Percentiles rank a stretch among this genome's conserved stretches.
These are phyloP conservation scores for Agonum fuliginosum DNA, from an alignment of 2,888 invertebrate species.

Conservation along the genomic window DNA sequence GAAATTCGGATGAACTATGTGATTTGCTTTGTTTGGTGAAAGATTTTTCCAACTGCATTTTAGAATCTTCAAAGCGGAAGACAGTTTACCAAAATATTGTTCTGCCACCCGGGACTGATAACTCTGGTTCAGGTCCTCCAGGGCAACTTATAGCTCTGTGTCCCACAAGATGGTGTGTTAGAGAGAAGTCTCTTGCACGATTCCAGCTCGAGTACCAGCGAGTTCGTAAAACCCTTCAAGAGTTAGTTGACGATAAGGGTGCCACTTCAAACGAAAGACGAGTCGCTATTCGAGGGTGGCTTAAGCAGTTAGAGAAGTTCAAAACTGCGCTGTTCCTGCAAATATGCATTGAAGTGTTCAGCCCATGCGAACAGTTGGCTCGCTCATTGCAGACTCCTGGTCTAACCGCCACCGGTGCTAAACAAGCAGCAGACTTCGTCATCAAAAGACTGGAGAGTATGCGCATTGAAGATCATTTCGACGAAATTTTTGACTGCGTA, in stretches of 20 bases:
- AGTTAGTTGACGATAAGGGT: background rate
- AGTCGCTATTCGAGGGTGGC: background rate
- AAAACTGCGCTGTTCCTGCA: background rate
- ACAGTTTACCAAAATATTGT: background rate
- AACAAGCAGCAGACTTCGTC: conserved; percentile 11
- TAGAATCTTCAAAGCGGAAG: conserved; percentile 11
- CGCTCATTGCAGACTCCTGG: conserved; percentile 16
- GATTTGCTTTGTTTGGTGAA: conserved; percentile 5
- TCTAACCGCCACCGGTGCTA: conserved; percentile 23
- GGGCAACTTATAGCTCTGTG: conserved; percentile 7
- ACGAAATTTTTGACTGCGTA: background rate
- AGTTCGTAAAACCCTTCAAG: conserved; percentile 9
- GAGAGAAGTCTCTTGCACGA: background rate
- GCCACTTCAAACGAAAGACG: background rate
- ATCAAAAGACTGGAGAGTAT: conserved; percentile 9
- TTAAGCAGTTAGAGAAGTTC: background rate
- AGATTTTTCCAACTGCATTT: conserved; percentile 5
- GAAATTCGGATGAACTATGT: background rate
- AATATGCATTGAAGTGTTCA: conserved; percentile 5
- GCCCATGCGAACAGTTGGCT: conserved; percentile 23
- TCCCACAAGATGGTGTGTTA: conserved; percentile 4
- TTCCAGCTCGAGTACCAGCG: background rate
- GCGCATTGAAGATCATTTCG: conserved; percentile 8
- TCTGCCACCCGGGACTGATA: background rate
- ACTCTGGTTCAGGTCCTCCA: background rate